Base-by-base conservation (phyloP, 2,797 vertebrate genomes). In the Lacerta agilis region DNA sequence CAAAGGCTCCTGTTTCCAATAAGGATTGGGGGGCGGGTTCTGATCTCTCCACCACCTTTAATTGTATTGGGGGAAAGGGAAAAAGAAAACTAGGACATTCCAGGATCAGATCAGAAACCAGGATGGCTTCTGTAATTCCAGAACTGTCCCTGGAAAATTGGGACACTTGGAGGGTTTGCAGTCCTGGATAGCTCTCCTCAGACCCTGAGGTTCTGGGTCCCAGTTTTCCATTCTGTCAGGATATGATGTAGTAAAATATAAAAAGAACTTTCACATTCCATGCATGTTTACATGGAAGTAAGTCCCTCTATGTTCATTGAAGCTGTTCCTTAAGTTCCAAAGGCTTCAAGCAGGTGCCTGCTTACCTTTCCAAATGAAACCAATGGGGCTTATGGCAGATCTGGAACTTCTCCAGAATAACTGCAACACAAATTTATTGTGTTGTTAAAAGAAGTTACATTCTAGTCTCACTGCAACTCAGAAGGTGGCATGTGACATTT, bases 391-490 rank as follows among this genome's bases (percentile, higher is more conserved):
- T 67, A 11, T 45, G n/a, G 43, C 45, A 64, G 25, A 55, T 58
- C 23, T 75, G n/a, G 18, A 38, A 38, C 25, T 49, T 18, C 13
- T 13, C 27, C 7, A n/a, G 11, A 78, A 15, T 18, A 78, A 25
- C 23, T 36, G 23, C 71, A 84, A 80, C 33, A 64, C 7, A 18
- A 8, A 10, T 27, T 79, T 43, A 4, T 79, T 79, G 17, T 23
- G n/a, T 1, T 18, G n/a, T 36, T 75, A 2, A 85, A 92, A 86
- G 27, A n/a, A 81, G 85, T 5, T 15, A 81, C 61, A 87, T 93
- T 38, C 67, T 41, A 81, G 13, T 83, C 90, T 88, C 64, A 77
- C 72, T 76, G 69, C 72, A 90, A 85, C 86, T 84, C 86, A 89
- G 76, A 86, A 72, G 87, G 77, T 85, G 73, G 1, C 29, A 67